Base-by-base conservation (phyloP, 2,113 vertebrate species). In the Hippoglossus stenolepis region DNA sequence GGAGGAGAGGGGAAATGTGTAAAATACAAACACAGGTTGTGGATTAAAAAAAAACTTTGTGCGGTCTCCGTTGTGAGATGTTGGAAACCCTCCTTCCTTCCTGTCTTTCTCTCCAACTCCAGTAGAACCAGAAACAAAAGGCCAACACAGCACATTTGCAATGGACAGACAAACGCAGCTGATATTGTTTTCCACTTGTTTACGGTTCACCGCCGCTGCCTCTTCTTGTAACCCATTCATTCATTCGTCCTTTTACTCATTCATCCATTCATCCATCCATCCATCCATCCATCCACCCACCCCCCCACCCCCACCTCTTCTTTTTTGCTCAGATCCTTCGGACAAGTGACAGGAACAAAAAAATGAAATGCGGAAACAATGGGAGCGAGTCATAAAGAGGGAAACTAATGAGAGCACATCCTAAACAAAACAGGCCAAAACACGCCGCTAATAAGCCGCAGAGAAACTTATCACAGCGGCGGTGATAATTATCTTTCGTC, bases 101-200 rank as follows among this genome's bases (percentile, higher is more conserved):
- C 31, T 28, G 21, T 68, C 21, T 58, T 23, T 64, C 77, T 60
- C 80, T 87, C 80, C 89, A 35, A 38, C 89, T 92, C 85, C 93
- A 91, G 86, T 89, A 84, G 1, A 5, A 89, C 84, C 86, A 92
- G 82, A 92, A 93, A 95, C 94, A 95, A 95, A 31, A 94, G 89
- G 82, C 87, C 88, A 85, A 79, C 91, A 85, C 89, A 89, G 87
- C 90, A 93, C 89, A 93, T 94, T 94, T 92, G 90, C 90, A 94
- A 94, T 90, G 92, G 92, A 95, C 95, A 94, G 91, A 94, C 87
- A 81, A 86, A 94, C 82, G 92, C 93, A 94, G 93, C 90, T 94
- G 94, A 95, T 94, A 94, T 95, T 95, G 95, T 95, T 94, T 95
- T 89, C 94, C 82, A 92, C 92, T 95, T 93, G 84, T 93, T 94